Percentiles rank a stretch among this genome's conserved stretches.
Evolutionary conservation across 2,113 vertebrate genomes (phyloP).

Genomic region (Acrocephalus arundinaceus): DNA sequence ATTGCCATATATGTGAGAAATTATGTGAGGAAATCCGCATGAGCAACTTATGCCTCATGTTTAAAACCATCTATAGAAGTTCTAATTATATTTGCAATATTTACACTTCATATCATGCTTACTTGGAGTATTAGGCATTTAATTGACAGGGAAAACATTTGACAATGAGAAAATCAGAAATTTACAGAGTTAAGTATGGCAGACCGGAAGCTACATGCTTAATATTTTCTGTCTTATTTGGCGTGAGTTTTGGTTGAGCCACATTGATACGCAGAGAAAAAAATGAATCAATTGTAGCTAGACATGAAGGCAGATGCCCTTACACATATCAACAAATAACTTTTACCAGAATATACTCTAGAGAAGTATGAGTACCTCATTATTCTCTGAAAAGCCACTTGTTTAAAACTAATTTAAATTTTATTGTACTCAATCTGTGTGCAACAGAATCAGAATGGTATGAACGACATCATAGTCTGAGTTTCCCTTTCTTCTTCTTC

Average conservation of each 20-base stretch:
- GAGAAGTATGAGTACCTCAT: not conserved
- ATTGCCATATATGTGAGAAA: not conserved
- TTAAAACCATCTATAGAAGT: not conserved
- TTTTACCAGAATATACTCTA: not conserved
- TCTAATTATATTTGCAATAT: not conserved
- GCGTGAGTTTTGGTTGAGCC: not conserved
- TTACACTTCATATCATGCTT: not conserved
- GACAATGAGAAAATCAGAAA: not conserved
- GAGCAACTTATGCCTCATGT: not conserved
- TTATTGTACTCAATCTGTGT: not conserved
- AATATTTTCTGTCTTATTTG: not conserved
- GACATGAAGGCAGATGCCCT: not conserved
- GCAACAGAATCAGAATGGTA: not conserved
- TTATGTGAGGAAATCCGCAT: not conserved
- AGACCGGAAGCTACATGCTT: not conserved
- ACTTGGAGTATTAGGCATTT: not conserved
- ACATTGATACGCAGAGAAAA: rapidly evolving
- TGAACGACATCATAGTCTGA: rapidly evolving
- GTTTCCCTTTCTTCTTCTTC: not conserved
- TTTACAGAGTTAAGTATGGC: not conserved
- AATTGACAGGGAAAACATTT: not conserved
- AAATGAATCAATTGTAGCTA: not conserved
- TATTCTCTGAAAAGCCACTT: not conserved
- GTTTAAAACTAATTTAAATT: not conserved
- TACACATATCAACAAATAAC: not conserved